Base-by-base conservation (phyloP, 2,113 vertebrate species). In the Potamarius usumacintae region DNA sequence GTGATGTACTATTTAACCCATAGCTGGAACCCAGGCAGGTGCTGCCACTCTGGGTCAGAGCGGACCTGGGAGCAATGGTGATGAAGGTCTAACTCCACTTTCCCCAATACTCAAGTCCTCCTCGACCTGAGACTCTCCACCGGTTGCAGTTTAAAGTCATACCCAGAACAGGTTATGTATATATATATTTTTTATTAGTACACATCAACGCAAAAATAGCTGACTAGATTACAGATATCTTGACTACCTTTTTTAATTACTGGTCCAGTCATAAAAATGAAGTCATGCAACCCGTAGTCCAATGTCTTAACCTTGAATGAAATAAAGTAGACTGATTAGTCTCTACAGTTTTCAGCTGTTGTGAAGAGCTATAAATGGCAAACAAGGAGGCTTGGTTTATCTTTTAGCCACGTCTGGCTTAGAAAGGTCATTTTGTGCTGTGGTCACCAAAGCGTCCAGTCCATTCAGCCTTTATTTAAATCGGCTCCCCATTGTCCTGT, bases 401-500 rank as follows among this genome's bases (percentile, higher is more conserved):
- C 10, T 71, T 48, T 82, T 27, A 4, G 25, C 27, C 30, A n/a
- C 22, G 42, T 76, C 80, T 57, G 34, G 30, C 34, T 74, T 25
- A 8, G 25, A 79, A 84, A 84, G 81, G 86, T 84, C 82, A 79
- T 52, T 14, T 67, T 57, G 60, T 12, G 11, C 82, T 20, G 20
- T 63, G 48, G 27, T 8, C 81, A 63, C 15, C 5, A 42, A 62
- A 52, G 25, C 57, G 9, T 22, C n/a, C 30, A 22, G 27, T 58
- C 80, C 50, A 34, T 82, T 53, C 58, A 57, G 7, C 27, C 34
- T 15, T n/a, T 67, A 74, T 87, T 83, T 82, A 65, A 67, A 55
- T 72, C 2, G 18, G 78, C 1, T 1, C 77, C 20, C 25, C 86
- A 52, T 87, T 88, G 88, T 92, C 55, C 50, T 22, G 7, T 50